Conservation (phyloP, 2,888 invertebrate genomes). For the Phlogophora meticulosa region DNA sequence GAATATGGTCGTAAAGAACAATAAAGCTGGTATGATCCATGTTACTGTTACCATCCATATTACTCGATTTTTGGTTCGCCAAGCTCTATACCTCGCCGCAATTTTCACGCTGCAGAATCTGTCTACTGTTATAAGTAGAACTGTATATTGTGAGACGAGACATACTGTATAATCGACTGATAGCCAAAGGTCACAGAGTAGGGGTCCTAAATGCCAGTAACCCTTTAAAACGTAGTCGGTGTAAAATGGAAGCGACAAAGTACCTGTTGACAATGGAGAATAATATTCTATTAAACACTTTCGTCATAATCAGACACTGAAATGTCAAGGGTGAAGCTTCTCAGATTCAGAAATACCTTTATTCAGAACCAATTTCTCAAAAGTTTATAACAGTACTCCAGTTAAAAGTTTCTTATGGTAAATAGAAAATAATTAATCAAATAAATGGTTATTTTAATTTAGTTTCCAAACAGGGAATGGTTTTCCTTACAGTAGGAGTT, state of each 20-base stretch:
- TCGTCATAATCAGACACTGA: conserved; percentile 51
- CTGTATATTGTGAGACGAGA: conserved; percentile 99
- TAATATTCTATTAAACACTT: conserved; percentile 45
- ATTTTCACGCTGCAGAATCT: conserved; percentile 99
- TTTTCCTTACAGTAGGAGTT: conserved; percentile 11
- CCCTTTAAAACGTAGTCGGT: conserved; percentile 99
- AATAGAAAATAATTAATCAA: conserved; percentile 40
- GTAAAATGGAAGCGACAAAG: conserved; percentile 99
- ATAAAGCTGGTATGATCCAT: conserved; percentile 98
- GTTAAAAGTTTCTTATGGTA: conserved; percentile 32
- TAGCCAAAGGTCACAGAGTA: conserved; percentile 99
- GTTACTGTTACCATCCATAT: conserved; percentile 99
- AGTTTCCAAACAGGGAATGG: conserved; percentile 3
- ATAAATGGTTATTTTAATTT: conserved; percentile 36
- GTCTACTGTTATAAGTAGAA: conserved; percentile 99
- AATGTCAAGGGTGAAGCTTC: conserved; percentile 56
- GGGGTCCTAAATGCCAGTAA: conserved; percentile 98
- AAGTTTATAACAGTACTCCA: conserved; percentile 26
- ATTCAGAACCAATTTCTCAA: conserved; percentile 28
- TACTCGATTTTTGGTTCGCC: conserved; percentile 98
- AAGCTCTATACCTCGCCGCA: conserved; percentile 98
- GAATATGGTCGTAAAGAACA: conserved; percentile 99
- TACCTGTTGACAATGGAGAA: conserved; percentile 92
- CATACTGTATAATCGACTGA: conserved; percentile 99
- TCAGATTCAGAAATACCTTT: conserved; percentile 35